Evolutionary conservation across 2,888 invertebrate genomes (phyloP).

Genomic region (Cenopis cana): DNA sequence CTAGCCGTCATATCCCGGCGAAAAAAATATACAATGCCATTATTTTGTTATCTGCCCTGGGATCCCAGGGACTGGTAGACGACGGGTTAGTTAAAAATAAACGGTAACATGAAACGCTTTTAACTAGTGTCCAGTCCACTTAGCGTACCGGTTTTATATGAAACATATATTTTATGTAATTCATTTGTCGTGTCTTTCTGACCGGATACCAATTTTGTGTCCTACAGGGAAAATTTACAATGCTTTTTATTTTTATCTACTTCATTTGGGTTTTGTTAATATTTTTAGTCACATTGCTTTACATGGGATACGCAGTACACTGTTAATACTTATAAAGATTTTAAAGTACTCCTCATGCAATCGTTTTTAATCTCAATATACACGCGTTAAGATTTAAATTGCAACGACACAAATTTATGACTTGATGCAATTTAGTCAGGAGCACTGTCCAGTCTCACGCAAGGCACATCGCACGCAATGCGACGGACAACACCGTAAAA

Average conservation of each 20-base stretch:
- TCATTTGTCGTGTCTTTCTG: conserved; percentile 4
- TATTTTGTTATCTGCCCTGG: too few relatives aligned
- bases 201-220: neutral
- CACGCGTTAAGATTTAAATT: conserved; percentile 9
- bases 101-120: neutral
- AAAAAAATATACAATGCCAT: too few relatives aligned
- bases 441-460: conserved; percentile 15
- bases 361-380: neutral
- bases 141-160: neutral
- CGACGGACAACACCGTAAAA: neutral
- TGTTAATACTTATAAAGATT: neutral
- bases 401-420: neutral
- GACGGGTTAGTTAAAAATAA: neutral
- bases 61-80: too few relatives aligned
- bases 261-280: too few relatives aligned
- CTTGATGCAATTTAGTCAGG: neutral
- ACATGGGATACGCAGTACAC: neutral
- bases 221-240: neutral
- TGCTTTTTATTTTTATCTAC: too few relatives aligned
- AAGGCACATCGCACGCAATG: conserved; percentile 28
- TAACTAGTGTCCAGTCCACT: neutral
- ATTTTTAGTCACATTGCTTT: neutral
- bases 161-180: neutral
- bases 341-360: neutral
- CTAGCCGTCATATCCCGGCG: too few relatives aligned